Evolutionary conservation across 2,113 vertebrate genomes (phyloP).

Genomic region (Micronisus gabar): DNA sequence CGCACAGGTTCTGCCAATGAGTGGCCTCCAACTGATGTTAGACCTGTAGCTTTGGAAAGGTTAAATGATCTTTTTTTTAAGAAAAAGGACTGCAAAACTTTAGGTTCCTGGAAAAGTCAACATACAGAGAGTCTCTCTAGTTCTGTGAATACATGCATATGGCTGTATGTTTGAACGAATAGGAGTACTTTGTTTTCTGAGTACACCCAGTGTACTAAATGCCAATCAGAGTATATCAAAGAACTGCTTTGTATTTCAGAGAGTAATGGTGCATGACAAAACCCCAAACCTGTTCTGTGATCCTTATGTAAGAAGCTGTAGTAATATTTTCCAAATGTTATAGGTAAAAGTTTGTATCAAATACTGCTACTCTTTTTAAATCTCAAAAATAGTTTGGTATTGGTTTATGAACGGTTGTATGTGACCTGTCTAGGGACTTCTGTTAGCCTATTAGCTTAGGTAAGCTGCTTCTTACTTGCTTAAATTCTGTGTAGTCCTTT

Average conservation of each 20-base stretch:
- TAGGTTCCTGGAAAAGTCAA: background rate
- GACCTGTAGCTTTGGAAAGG: background rate
- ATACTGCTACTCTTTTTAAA: background rate
- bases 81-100: background rate
- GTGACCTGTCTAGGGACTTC: background rate
- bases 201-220: background rate
- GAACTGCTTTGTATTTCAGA: background rate
- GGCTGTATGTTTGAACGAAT: background rate
- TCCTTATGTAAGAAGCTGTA: background rate
- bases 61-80: background rate
- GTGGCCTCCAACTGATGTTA: background rate
- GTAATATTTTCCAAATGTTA: background rate
- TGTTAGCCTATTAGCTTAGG: background rate
- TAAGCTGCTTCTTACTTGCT: background rate
- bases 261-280: background rate
- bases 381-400: background rate
- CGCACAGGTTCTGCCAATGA: fast-evolving
- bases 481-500: background rate
- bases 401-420: background rate
- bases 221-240: background rate
- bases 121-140: background rate
- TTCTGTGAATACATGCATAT: background rate
- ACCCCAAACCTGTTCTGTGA: background rate
- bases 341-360: background rate
- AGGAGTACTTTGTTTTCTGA: background rate